Evolutionary conservation across 2,113 vertebrate genomes (phyloP).

Genomic region (Podarcis muralis): DNA sequence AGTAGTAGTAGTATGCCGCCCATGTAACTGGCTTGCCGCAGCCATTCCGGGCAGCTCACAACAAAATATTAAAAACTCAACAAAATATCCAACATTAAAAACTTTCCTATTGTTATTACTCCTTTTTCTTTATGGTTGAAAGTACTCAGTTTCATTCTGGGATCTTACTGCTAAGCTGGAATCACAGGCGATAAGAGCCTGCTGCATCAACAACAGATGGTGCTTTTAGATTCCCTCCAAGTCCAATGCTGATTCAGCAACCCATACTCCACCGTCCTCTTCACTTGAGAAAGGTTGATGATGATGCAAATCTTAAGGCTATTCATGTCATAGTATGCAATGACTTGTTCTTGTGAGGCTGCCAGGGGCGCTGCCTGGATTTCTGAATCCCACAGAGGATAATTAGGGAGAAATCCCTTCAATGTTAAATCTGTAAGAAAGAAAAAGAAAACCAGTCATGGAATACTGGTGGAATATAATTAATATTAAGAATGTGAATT

Average conservation of each 20-base stretch:
- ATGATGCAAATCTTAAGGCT: background rate
- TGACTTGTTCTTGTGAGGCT: too few species aligned
- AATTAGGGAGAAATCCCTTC: background rate
- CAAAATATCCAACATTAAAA: too few species aligned
- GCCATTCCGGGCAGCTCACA: too few species aligned
- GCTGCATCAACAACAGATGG: background rate
- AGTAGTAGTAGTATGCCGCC: too few species aligned
- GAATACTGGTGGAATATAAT: background rate
- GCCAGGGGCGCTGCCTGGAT: background rate
- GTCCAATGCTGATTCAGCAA: background rate
- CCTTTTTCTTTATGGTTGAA: background rate
- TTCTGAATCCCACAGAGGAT: background rate
- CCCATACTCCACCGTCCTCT: background rate
- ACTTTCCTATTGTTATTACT: background rate
- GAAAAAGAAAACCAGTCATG: too few species aligned
- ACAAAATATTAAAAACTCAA: too few species aligned
- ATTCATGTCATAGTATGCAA: background rate
- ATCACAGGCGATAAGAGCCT: background rate
- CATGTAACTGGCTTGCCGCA: too few species aligned
- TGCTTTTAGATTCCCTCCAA: background rate
- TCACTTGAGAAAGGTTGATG: background rate
- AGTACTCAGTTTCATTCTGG: accelerated
- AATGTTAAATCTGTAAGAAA: background rate
- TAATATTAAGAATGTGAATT: too few species aligned
- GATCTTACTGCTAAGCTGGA: background rate